Conservation (phyloP, 1,140 invertebrate species). For the Ips nitidus region DNA sequence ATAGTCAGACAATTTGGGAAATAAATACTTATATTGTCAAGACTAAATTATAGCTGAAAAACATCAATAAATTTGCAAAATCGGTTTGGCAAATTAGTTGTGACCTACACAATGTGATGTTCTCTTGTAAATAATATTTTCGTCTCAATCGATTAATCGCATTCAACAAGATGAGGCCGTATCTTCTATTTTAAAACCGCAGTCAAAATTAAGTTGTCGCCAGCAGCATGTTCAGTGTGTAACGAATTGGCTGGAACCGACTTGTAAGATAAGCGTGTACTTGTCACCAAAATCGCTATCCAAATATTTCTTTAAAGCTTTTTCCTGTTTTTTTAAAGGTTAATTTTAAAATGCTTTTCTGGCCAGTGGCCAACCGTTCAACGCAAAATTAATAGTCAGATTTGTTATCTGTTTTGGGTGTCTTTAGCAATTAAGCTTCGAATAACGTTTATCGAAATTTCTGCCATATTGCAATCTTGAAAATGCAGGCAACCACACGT, state of each 20-base stretch:
- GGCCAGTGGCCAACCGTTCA: background rate
- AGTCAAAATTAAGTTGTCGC: constrained; percentile 7
- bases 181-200: constrained; percentile 5
- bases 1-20: too few relatives aligned
- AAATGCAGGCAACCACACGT: too few relatives aligned
- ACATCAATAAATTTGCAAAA: too few relatives aligned
- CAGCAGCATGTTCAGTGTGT: constrained; percentile 6
- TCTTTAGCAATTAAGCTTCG: background rate
- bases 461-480: background rate
- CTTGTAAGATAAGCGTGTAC: constrained; percentile 4
- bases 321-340: constrained; percentile 1
- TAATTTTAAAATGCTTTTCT: background rate
- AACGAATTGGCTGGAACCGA: background rate
- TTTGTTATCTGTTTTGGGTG: background rate
- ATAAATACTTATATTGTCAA: too few relatives aligned
- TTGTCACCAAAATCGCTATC: constrained; percentile 8
- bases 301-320: constrained; percentile 12
- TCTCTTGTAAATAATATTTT: too few relatives aligned
- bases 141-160: too few relatives aligned
- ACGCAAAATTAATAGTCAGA: background rate
- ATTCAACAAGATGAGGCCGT: background rate
- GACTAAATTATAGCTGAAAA: too few relatives aligned
- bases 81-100: too few relatives aligned
- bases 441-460: background rate
- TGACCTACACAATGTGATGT: too few relatives aligned